A percentile compares a stretch with the other conserved stretches of the same genome.
Conservation (phyloP, 2,797 vertebrate species). For the Schizothorax lantsangensis region DNA sequence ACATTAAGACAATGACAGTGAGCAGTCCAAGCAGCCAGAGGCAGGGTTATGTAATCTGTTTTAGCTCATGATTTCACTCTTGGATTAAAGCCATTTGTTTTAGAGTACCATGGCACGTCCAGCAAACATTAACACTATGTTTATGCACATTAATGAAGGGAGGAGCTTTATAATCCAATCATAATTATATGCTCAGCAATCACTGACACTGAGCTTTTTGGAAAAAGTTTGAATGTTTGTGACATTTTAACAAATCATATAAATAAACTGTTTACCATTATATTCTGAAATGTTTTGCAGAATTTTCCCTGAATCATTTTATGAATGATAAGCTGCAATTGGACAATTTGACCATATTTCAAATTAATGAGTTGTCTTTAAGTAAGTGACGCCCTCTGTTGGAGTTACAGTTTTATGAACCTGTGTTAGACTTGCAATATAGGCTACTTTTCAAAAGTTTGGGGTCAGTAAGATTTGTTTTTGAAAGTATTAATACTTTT, state of each 20-base stretch:
- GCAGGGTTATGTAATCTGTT: neutral
- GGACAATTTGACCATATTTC: neutral
- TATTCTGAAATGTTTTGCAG: neutral
- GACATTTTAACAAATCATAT: neutral
- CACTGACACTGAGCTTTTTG: neutral
- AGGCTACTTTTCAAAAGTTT: neutral
- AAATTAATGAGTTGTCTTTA: neutral
- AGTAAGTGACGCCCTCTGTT: neutral
- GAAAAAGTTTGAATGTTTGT: neutral
- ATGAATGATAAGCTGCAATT: neutral
- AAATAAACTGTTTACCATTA: neutral
- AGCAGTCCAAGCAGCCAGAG: constrained; percentile 21
- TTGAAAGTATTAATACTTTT: neutral
- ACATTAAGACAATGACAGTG: constrained; percentile 21
- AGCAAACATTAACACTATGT: neutral
- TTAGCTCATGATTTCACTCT: constrained; percentile 21
- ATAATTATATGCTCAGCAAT: neutral
- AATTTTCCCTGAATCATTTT: neutral
- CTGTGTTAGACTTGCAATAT: neutral
- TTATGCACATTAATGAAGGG: neutral
- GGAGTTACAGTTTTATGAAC: neutral
- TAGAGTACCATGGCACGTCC: neutral
- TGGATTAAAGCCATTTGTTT: constrained; percentile 26
- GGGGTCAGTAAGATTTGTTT: neutral
- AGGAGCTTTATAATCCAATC: neutral